Percentiles rank a stretch among this genome's conserved stretches.
phyloP scores from a whole-genome alignment of 92 coral and sea anemone genomes.

The Bergia sp. region DNA sequence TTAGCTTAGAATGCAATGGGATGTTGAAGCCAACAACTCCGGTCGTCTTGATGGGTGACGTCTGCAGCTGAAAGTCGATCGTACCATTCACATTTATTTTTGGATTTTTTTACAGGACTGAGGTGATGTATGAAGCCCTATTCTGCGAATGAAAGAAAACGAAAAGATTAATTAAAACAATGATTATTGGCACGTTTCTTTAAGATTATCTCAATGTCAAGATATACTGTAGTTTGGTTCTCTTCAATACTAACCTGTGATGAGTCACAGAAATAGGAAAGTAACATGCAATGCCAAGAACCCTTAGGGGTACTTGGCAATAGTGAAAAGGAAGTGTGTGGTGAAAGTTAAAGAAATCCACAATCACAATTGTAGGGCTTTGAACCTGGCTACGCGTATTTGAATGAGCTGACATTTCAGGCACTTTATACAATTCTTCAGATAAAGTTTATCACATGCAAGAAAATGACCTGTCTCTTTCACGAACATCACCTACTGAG shows the following conservation, averaged over 20 bases:
- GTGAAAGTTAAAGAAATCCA: not conserved
- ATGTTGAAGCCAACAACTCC: slow-evolving; percentile 65
- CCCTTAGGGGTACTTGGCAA: slow-evolving; percentile 22
- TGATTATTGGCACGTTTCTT: slow-evolving; percentile 8
- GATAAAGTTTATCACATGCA: no score
- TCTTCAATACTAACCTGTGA: slow-evolving; percentile 5
- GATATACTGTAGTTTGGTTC: not conserved
- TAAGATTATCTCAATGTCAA: not conserved
- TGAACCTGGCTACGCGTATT: not conserved
- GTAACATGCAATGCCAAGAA: slow-evolving; percentile 25
- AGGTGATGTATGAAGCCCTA: slow-evolving; percentile 55
- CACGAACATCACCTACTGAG: no score
- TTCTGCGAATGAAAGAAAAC: slow-evolving; percentile 26
- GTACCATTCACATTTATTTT: slow-evolving; percentile 56
- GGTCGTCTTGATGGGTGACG: slow-evolving; percentile 58
- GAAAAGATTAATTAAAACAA: not conserved
- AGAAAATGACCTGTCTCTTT: no score
- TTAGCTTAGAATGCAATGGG: slow-evolving; percentile 45
- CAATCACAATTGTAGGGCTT: not conserved
- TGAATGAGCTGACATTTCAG: not conserved
- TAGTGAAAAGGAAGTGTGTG: not conserved
- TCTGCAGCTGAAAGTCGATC: slow-evolving; percentile 56
- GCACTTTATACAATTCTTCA: no score
- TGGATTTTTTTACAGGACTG: slow-evolving; percentile 59
- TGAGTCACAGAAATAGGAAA: slow-evolving; percentile 3